phyloP scores from a whole-genome alignment of 2,113 vertebrate genomes.

The Tetrax tetrax region DNA sequence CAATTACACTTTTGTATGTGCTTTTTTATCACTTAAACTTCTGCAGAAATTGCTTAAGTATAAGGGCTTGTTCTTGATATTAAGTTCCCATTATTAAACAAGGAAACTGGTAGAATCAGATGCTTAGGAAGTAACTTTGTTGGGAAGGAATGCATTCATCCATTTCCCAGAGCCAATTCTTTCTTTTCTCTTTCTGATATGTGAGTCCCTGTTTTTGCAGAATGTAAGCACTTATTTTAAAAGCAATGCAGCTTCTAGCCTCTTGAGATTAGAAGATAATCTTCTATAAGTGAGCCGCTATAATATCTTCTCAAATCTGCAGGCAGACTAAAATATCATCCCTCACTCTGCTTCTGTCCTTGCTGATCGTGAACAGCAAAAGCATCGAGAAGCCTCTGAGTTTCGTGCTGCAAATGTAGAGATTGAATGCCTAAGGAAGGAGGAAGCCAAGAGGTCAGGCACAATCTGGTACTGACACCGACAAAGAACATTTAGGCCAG shows the following conservation, averaged over 20 bases:
- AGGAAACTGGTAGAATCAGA: not conserved
- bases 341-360: not conserved
- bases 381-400: not conserved
- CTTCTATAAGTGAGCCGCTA: not conserved
- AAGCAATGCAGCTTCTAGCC: not conserved
- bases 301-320: slow-evolving; percentile 9
- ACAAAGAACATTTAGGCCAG: not conserved
- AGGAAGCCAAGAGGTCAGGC: not conserved
- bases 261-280: slow-evolving; percentile 15
- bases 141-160: not conserved
- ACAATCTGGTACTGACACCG: not conserved
- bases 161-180: not conserved
- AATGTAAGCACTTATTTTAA: not conserved
- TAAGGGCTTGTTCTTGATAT: not conserved
- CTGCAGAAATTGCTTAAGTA: not conserved
- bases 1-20: not conserved
- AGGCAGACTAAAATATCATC: not conserved
- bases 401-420: not conserved
- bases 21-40: not conserved
- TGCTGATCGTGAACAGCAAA: not conserved
- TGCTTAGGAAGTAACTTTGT: not conserved
- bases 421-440: not conserved
- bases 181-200: not conserved
- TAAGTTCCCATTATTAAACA: not conserved
- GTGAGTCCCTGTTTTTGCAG: not conserved